phyloP scores from a whole-genome alignment of 2,113 vertebrate genomes.

The Megalops atlanticus region DNA sequence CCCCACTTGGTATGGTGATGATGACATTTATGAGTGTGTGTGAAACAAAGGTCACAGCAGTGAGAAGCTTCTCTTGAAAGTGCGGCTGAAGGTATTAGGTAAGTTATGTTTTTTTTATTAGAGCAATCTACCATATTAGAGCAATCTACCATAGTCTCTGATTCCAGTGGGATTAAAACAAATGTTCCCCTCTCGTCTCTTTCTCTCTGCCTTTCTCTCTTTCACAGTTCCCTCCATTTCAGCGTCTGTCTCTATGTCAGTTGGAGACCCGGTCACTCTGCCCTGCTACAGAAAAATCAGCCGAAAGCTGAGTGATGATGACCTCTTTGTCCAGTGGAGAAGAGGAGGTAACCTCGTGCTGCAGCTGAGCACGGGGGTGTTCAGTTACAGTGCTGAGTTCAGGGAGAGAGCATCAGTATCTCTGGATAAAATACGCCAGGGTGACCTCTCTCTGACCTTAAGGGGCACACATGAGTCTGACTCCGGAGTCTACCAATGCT shows the following conservation, averaged over 20 bases:
- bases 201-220: neutral
- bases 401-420: neutral
- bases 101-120: neutral
- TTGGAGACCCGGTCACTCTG: neutral
- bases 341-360: neutral
- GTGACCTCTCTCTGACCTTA: neutral
- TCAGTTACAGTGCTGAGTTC: neutral
- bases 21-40: neutral
- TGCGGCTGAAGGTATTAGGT: neutral
- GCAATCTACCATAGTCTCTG: too few relatives aligned
- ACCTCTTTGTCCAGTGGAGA: neutral
- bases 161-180: neutral
- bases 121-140: too few relatives aligned
- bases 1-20: neutral
- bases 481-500: neutral
- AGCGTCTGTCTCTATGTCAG: neutral
- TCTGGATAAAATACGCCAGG: neutral
- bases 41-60: neutral
- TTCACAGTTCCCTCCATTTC: neutral
- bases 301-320: neutral
- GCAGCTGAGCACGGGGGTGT: neutral
- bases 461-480: neutral
- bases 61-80: neutral
- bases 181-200: neutral
- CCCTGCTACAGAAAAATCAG: neutral